phyloP scores from a whole-genome alignment of 2,113 vertebrate species.

The Sciurus niger region DNA sequence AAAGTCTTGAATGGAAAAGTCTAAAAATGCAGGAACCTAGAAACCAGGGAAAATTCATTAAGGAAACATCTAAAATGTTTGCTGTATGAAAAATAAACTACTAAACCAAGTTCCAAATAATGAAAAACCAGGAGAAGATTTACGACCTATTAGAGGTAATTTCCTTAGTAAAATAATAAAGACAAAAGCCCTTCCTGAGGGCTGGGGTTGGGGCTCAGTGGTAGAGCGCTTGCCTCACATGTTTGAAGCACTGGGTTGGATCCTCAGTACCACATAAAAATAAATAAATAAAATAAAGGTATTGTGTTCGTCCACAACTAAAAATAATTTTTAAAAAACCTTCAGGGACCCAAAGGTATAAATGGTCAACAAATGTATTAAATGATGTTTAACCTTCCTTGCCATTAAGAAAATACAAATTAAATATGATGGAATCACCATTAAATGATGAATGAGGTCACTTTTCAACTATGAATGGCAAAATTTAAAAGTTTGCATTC shows the following conservation, averaged over 20 bases:
- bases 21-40: background rate
- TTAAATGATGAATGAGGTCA: background rate
- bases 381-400: background rate
- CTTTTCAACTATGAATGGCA: background rate
- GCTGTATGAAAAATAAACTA: background rate
- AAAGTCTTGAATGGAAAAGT: background rate
- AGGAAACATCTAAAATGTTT: background rate
- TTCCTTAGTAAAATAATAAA: constrained; percentile 62
- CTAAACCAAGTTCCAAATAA: background rate
- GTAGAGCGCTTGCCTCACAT: too few relatives aligned
- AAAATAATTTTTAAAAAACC: too few relatives aligned
- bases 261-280: too few relatives aligned
- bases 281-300: too few relatives aligned
- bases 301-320: too few relatives aligned
- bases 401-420: constrained; percentile 35
- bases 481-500: background rate
- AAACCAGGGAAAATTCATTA: background rate
- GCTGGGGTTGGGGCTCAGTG: too few relatives aligned
- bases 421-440: background rate
- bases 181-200: background rate
- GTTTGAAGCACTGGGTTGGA: too few relatives aligned
- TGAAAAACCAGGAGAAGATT: background rate
- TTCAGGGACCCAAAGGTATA: background rate
- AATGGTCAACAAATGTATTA: background rate
- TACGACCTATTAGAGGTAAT: background rate